Conservation (phyloP, 1,140 invertebrate species). For the Zaprionus capensis region DNA sequence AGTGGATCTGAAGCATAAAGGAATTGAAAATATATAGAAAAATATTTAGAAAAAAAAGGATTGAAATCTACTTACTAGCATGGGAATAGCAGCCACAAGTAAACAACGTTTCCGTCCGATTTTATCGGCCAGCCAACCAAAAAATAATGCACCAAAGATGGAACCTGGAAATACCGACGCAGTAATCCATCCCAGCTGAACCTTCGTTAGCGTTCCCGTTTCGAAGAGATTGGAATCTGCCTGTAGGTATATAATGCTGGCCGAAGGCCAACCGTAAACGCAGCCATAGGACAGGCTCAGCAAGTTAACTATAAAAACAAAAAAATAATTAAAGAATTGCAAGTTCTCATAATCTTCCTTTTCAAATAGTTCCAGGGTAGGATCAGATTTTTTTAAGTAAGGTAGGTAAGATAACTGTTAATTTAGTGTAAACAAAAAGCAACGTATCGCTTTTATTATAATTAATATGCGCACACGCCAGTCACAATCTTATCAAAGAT, state of each 20-base stretch:
- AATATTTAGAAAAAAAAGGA: neutral
- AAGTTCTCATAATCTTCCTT: neutral
- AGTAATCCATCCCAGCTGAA: constrained; percentile 85
- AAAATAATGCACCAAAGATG: constrained; percentile 84
- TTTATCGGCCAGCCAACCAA: constrained; percentile 85
- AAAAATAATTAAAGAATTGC: neutral
- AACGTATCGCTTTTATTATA: neutral
- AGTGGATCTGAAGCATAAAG: constrained; percentile 32
- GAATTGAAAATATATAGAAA: neutral
- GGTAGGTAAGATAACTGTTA: neutral
- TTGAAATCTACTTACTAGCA: constrained; percentile 32
- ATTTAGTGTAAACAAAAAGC: neutral
- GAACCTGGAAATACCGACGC: constrained; percentile 85
- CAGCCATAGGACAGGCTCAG: constrained; percentile 49
- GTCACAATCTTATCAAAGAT: neutral
- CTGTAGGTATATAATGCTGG: constrained; percentile 84
- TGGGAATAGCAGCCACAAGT: constrained; percentile 43
- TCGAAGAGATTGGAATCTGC: constrained; percentile 54
- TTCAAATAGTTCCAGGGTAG: neutral
- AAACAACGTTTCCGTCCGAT: constrained; percentile 51
- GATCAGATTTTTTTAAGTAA: neutral
- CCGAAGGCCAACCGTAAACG: constrained; percentile 84
- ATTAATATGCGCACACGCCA: neutral
- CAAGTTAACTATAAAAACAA: constrained; percentile 39
- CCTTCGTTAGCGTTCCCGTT: constrained; percentile 55